phyloP scores from a whole-genome alignment of 1,140 invertebrate genomes.

The Limonius californicus region DNA sequence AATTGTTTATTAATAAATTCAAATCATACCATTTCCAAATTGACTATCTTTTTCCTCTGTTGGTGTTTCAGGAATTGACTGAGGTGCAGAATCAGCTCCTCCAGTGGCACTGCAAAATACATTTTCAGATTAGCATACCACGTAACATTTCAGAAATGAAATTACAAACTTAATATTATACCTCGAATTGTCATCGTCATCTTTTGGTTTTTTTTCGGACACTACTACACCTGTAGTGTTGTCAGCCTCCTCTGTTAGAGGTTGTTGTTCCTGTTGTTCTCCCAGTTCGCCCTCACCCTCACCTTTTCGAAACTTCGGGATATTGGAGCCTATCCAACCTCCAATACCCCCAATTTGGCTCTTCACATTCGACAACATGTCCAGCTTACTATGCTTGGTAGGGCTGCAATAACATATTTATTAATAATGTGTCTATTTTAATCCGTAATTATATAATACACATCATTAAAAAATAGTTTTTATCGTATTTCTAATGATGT shows the following conservation, averaged over 20 bases:
- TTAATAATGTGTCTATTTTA: too few relatives aligned
- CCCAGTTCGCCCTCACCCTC: constrained; percentile 46
- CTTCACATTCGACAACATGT: constrained; percentile 79
- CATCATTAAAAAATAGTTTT: too few relatives aligned
- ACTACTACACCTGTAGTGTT: constrained; percentile 48
- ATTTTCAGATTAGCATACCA: too few relatives aligned
- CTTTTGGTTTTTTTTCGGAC: constrained; percentile 65
- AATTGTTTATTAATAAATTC: too few relatives aligned
- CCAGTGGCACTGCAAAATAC: constrained; percentile 71
- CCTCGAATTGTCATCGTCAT: constrained; percentile 81
- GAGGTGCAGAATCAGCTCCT: constrained; percentile 77
- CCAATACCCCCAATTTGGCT: constrained; percentile 75
- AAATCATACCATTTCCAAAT: constrained; percentile 70
- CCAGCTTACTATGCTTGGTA: constrained; percentile 66
- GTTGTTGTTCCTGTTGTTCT: constrained; percentile 48
- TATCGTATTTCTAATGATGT: too few relatives aligned
- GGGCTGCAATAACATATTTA: constrained; percentile 57
- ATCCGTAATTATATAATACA: too few relatives aligned
- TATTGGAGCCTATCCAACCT: constrained; percentile 71
- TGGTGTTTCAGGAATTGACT: constrained; percentile 67
- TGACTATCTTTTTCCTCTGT: constrained; percentile 74
- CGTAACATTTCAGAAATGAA: too few relatives aligned
- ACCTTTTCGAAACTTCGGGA: constrained; percentile 65
- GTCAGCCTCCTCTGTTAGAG: constrained; percentile 39
- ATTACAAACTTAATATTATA: constrained; percentile 31